Conservation (phyloP, 1,140 invertebrate species). For the Pomacea maculata region DNA sequence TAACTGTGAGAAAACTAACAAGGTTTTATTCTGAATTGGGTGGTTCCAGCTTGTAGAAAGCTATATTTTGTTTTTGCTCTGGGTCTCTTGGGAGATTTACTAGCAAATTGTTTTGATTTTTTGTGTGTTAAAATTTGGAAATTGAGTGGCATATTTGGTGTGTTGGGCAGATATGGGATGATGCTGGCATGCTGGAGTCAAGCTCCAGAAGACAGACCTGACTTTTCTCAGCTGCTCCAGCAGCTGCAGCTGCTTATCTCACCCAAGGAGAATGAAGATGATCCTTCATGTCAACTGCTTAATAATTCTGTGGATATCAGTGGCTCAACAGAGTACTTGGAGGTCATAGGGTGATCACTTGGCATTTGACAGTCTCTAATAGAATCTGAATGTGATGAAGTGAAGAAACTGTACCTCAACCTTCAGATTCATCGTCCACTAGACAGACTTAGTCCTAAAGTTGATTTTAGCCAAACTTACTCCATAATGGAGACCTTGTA, state of each 20-base stretch:
- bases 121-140: background rate
- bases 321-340: constrained; percentile 49
- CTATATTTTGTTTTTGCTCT: no score
- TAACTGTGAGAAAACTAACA: background rate
- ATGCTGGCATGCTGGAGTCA: constrained; percentile 91
- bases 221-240: constrained; percentile 72
- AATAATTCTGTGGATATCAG: constrained; percentile 34
- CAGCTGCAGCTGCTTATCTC: constrained; percentile 41
- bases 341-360: constrained; percentile 40
- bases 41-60: no score
- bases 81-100: background rate
- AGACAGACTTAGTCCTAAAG: no score
- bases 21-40: no score
- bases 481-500: no score
- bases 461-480: no score
- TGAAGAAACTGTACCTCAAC: no score
- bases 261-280: constrained; percentile 22
- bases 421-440: no score
- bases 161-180: constrained; percentile 72
- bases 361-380: no score
- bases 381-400: no score
- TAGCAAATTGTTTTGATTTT: background rate
- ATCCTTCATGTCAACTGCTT: constrained; percentile 41
- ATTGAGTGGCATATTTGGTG: no score
- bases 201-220: constrained; percentile 77